Evolutionary conservation across 2,113 vertebrate species (phyloP).

Genomic region (Ictidomys tridecemlineatus): DNA sequence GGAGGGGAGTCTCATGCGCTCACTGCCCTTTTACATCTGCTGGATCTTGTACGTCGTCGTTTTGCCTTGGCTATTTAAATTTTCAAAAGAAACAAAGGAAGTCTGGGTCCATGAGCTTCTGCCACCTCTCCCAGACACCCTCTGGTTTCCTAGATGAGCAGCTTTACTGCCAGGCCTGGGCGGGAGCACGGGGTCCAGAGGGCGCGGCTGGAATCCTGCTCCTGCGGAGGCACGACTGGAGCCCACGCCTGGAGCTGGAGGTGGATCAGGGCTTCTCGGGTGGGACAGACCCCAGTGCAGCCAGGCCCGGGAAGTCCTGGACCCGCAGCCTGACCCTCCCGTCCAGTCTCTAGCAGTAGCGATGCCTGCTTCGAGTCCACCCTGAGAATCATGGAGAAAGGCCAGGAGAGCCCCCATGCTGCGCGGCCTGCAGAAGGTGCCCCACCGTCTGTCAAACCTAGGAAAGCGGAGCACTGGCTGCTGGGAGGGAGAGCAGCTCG

Average conservation of each 20-base stretch:
- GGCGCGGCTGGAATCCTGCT: neutral
- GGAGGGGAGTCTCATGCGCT: too few species aligned
- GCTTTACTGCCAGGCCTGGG: too few species aligned
- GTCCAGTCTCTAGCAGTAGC: accelerated
- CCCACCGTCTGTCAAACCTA: accelerated
- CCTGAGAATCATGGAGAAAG: neutral
- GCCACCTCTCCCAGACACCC: neutral
- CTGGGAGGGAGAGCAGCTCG: too few species aligned
- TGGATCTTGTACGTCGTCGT: accelerated
- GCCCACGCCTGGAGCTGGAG: accelerated
- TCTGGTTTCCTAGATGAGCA: neutral
- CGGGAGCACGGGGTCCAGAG: neutral
- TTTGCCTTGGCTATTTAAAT: neutral
- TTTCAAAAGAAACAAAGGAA: neutral
- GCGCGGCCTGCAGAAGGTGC: accelerated
- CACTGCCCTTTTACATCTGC: neutral
- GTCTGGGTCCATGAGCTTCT: neutral
- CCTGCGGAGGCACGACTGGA: accelerated
- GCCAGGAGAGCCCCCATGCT: accelerated
- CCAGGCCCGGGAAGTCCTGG: neutral
- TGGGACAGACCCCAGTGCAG: accelerated
- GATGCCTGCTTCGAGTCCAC: accelerated
- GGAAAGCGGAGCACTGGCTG: accelerated
- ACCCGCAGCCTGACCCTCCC: neutral
- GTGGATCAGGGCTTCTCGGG: neutral